These are phyloP conservation scores for Aleiodes testaceus DNA, from an alignment of 2,888 invertebrate species.

Conservation along the genomic window DNA sequence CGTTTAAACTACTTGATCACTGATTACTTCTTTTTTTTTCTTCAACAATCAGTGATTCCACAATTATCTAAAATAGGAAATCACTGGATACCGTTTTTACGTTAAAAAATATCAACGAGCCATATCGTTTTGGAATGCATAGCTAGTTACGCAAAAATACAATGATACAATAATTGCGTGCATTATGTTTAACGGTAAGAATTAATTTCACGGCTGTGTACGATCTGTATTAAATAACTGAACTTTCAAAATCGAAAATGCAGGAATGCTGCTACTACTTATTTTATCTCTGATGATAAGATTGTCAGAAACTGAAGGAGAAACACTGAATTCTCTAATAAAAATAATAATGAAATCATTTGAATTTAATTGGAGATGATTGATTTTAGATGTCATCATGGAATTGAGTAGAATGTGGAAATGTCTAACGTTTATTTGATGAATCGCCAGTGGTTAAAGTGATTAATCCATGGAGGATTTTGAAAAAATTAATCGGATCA, in stretches of 20 bases:
- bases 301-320: no score
- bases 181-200: constrained; percentile 9
- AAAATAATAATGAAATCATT: no score
- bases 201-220: constrained; percentile 9
- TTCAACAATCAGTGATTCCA: background rate
- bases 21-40: background rate
- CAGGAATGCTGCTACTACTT: no score
- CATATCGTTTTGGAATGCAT: background rate
- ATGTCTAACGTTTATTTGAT: background rate
- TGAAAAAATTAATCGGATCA: background rate
- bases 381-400: background rate
- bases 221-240: constrained; percentile 6
- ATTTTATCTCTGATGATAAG: no score
- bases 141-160: constrained; percentile 2
- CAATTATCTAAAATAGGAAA: constrained; percentile 14
- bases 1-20: constrained; percentile 41
- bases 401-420: background rate
- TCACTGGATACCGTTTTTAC: background rate
- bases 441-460: background rate
- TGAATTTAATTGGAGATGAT: background rate
- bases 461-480: background rate
- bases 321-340: no score
- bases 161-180: constrained; percentile 28
- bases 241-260: background rate
- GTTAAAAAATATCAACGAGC: constrained; percentile 13